Conservation (phyloP, 2,888 invertebrate genomes). For the Dynastes grantii region DNA sequence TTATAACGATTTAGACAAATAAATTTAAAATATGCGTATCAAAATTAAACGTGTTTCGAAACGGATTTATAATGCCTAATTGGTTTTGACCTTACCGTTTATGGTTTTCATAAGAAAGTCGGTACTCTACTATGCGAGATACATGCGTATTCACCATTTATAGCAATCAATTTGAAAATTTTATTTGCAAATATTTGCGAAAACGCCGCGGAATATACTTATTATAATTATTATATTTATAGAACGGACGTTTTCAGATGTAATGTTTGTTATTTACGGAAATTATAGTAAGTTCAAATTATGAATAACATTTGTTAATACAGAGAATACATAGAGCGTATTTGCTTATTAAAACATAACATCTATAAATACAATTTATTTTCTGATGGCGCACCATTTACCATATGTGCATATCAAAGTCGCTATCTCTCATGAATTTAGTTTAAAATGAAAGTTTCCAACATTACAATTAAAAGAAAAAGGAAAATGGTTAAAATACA, state of each 20-base stretch:
- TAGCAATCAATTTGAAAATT: constrained; percentile 4
- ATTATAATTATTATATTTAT: constrained; percentile 35
- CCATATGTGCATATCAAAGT: not conserved
- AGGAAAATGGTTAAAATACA: no score
- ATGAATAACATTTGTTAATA: constrained; percentile 19
- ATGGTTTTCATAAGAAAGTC: constrained; percentile 3
- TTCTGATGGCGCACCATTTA: not conserved
- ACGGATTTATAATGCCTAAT: constrained; percentile 23
- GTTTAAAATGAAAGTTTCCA: not conserved
- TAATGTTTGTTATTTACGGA: not conserved
- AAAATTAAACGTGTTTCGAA: not conserved
- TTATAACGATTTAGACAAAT: not conserved
- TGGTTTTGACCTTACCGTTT: constrained; percentile 15
- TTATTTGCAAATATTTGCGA: constrained; percentile 34
- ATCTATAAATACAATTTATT: not conserved
- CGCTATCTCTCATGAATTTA: not conserved
- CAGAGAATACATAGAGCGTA: constrained; percentile 4
- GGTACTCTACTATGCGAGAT: constrained; percentile 3
- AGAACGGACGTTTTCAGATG: constrained; percentile 9
- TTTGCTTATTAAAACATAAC: not conserved
- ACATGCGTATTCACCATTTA: constrained; percentile 11
- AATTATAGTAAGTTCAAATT: constrained; percentile 25
- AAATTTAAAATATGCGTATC: not conserved
- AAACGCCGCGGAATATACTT: constrained; percentile 31
- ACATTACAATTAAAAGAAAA: not conserved